A percentile compares a stretch with the other conserved stretches of the same genome.
These are phyloP conservation scores for Speoplatyrhinus poulsoni DNA, from an alignment of 2,113 vertebrate species.

Conservation along the genomic window DNA sequence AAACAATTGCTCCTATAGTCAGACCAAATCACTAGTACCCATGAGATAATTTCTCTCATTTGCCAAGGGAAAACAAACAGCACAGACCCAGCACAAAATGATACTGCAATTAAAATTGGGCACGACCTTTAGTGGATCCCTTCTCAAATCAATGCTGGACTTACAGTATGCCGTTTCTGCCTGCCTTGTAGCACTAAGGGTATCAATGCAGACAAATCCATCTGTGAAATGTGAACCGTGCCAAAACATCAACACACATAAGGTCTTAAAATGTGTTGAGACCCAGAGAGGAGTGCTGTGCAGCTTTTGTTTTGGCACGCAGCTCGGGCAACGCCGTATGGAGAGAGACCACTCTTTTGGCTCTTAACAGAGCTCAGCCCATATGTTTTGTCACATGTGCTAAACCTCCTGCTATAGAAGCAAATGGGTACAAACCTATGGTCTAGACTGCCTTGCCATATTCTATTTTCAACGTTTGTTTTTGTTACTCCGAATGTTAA, in stretches of 20 bases:
- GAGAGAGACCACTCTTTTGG: slow-evolving; percentile 50
- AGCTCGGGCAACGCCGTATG: background rate
- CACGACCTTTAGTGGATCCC: background rate
- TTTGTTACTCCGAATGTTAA: no score
- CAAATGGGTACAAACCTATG: slow-evolving; percentile 38
- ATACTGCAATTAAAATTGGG: background rate
- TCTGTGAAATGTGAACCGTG: slow-evolving; percentile 11
- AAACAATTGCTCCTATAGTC: background rate
- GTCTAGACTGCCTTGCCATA: slow-evolving; percentile 55
- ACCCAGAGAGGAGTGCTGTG: slow-evolving; percentile 29
- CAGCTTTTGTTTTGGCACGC: slow-evolving; percentile 29
- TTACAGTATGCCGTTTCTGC: background rate
- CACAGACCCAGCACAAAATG: background rate
- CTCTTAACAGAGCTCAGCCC: slow-evolving; percentile 46
- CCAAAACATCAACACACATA: slow-evolving; percentile 3
- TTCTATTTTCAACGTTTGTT: no score
- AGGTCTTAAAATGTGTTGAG: background rate
- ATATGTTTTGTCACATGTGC: slow-evolving; percentile 68
- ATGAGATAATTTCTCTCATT: background rate
- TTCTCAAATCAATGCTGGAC: background rate
- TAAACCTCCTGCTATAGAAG: slow-evolving; percentile 45
- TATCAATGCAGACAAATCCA: slow-evolving; percentile 13
- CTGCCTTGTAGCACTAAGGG: background rate
- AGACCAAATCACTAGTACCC: background rate
- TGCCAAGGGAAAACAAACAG: background rate